Evolutionary conservation across 2,797 vertebrate genomes (phyloP).

Genomic region (Brotogeris chrysoptera): DNA sequence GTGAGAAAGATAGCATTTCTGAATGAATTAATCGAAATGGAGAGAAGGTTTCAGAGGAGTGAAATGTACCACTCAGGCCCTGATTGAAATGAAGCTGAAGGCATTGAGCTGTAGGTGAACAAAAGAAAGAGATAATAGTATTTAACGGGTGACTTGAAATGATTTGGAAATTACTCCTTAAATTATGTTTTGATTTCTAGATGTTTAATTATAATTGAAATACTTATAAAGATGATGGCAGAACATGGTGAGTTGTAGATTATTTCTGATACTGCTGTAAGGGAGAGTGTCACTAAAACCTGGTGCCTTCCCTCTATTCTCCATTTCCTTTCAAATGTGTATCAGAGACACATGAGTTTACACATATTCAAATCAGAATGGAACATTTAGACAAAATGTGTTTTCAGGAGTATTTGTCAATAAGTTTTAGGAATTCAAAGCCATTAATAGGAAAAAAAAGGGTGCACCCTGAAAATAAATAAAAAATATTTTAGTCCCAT

Average conservation of each 20-base stretch:
- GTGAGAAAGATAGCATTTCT: neutral
- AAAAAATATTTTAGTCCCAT: neutral
- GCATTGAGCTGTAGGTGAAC: neutral
- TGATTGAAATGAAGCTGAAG: neutral
- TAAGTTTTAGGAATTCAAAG: neutral
- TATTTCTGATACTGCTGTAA: neutral
- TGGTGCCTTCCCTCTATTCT: neutral
- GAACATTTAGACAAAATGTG: neutral
- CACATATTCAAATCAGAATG: neutral
- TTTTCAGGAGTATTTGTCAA: neutral
- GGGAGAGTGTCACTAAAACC: neutral
- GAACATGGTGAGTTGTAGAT: neutral
- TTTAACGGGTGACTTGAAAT: neutral
- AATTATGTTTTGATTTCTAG: slow-evolving; percentile 18
- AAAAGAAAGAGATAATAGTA: neutral
- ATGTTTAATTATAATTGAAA: slow-evolving; percentile 10
- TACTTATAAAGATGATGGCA: neutral
- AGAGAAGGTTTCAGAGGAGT: neutral
- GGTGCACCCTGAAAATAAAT: neutral
- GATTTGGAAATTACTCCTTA: neutral
- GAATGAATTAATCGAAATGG: neutral
- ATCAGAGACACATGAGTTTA: neutral
- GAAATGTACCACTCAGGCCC: neutral
- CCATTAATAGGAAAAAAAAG: neutral
- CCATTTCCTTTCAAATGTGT: neutral